Percentiles rank a stretch among this genome's conserved stretches.
phyloP scores from a whole-genome alignment of 2,888 invertebrate species.

The Trisateles emortualis region DNA sequence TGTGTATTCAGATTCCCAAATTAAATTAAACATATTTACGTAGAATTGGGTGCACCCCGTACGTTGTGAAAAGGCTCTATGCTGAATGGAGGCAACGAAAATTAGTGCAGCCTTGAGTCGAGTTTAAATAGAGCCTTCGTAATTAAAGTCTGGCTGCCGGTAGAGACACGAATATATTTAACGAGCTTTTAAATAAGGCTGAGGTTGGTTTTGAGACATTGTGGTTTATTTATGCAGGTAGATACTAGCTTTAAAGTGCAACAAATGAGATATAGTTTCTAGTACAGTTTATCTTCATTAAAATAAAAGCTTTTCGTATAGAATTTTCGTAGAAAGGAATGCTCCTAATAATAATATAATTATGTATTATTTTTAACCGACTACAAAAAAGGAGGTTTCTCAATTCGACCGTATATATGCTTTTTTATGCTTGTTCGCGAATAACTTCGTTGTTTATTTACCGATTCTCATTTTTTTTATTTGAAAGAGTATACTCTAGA shows the following conservation, averaged over 20 bases:
- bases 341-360: too few species aligned
- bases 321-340: too few species aligned
- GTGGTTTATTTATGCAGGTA: not conserved
- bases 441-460: too few species aligned
- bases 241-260: not conserved
- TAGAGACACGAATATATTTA: constrained; percentile 8
- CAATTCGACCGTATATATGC: too few species aligned
- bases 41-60: not conserved
- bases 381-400: too few species aligned
- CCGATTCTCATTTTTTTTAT: too few species aligned
- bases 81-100: constrained; percentile 16
- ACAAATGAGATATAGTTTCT: not conserved
- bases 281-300: not conserved
- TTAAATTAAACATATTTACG: not conserved
- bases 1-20: too few species aligned
- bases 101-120: constrained; percentile 29
- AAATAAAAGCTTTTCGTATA: too few species aligned
- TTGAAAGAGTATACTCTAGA: too few species aligned
- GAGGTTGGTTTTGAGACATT: not conserved
- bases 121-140: constrained; percentile 30
- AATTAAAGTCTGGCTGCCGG: constrained; percentile 29
- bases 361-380: too few species aligned
- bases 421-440: too few species aligned
- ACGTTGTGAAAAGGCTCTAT: constrained; percentile 12
- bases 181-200: not conserved